A percentile compares a stretch with the other conserved stretches of the same genome.
Conservation (phyloP, 53 echinoderm and acorn worm genomes). For the Pentamera pediparva region DNA sequence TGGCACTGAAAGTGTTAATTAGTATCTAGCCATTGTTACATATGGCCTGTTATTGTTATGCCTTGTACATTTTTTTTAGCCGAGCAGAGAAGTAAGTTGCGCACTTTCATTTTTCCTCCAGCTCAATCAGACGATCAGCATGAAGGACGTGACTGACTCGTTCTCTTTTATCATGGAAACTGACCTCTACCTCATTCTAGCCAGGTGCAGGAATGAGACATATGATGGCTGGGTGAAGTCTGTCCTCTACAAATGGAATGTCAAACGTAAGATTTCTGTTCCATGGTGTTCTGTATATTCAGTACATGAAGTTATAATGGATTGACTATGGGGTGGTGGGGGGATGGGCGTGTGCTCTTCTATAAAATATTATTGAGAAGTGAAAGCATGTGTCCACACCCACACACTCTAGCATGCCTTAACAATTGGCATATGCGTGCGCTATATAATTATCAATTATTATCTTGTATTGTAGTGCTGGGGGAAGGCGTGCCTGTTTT, state of each 20-base stretch:
- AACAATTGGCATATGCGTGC: too few relatives aligned
- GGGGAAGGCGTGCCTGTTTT: too few relatives aligned
- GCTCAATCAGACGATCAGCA: constrained; percentile 12
- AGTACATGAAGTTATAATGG: too few relatives aligned
- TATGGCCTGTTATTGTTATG: not conserved
- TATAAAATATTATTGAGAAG: too few relatives aligned
- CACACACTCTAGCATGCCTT: too few relatives aligned
- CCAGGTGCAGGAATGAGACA: not conserved
- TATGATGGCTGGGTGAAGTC: constrained; percentile 17
- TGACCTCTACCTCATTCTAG: constrained; percentile 12
- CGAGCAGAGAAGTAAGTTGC: too few relatives aligned
- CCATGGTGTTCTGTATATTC: too few relatives aligned
- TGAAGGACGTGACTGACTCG: constrained; percentile 6
- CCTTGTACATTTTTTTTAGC: not conserved
- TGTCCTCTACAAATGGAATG: constrained; percentile 5
- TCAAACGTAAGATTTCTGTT: constrained; percentile 27
- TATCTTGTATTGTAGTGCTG: too few relatives aligned
- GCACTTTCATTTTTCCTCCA: not conserved
- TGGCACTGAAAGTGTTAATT: too few relatives aligned
- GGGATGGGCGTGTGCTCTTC: too few relatives aligned
- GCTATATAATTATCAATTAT: too few relatives aligned
- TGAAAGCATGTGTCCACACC: too few relatives aligned
- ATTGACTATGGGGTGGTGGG: not conserved
- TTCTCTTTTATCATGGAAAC: not conserved
- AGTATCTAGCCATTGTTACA: not conserved